Evolutionary conservation across 2,113 vertebrate species (phyloP).

Genomic region (Gobiocypris rarus): DNA sequence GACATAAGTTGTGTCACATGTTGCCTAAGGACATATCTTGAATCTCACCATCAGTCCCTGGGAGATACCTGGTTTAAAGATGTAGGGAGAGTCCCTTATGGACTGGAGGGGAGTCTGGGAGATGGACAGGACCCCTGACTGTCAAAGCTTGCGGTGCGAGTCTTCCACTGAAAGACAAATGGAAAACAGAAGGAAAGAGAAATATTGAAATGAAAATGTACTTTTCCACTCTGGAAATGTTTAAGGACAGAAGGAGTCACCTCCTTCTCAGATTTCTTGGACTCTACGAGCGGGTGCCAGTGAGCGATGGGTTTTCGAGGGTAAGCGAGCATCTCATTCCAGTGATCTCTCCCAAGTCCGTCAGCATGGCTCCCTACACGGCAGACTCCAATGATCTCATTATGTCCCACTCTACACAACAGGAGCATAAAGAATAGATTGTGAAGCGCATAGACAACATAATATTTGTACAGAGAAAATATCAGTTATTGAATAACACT

Average conservation of each 20-base stretch:
- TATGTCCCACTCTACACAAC: conserved; percentile 84
- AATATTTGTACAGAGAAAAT: background rate
- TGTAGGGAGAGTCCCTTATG: conserved; percentile 67
- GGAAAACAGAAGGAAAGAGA: background rate
- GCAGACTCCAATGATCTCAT: conserved; percentile 88
- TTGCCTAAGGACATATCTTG: conserved; percentile 9
- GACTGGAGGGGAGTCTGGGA: conserved; percentile 81
- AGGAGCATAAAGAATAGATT: conserved; percentile 15
- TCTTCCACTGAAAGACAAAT: conserved; percentile 79
- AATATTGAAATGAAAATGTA: background rate
- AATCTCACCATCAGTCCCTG: conserved; percentile 22
- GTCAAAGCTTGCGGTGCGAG: conserved; percentile 85
- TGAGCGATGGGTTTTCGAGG: conserved; percentile 89
- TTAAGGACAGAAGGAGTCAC: conserved; percentile 61
- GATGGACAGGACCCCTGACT: conserved; percentile 87
- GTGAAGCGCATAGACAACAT: background rate
- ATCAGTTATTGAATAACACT: conserved; percentile 65
- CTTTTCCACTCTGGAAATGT: background rate
- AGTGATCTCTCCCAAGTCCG: conserved; percentile 87
- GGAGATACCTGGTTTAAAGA: conserved; percentile 34
- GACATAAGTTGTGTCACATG: conserved; percentile 27
- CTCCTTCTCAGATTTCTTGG: conserved; percentile 89
- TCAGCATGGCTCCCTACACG: conserved; percentile 81
- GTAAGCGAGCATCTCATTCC: conserved; percentile 90
- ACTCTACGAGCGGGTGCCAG: conserved; percentile 86